These are phyloP conservation scores for human (Homo sapiens) DNA, from an alignment of 2,113 vertebrate genomes.

Conservation along the genomic window GRCh38 chr3:66686001-66686500, in stretches of 20 bases:
- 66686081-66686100: neutral
- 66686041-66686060: slow-evolving; percentile 9
- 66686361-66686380: neutral
- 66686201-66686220: neutral
- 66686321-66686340: neutral
- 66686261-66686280: neutral
- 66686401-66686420: neutral
- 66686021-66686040: neutral
- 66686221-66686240: neutral
- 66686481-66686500: neutral
- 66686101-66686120: neutral
- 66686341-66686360: neutral
- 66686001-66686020: neutral
- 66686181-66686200: no score
- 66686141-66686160: neutral
- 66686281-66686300: neutral
- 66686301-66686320: neutral
- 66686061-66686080: no score
- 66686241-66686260: neutral
- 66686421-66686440: neutral
- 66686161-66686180: no score
- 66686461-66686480: neutral
- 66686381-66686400: neutral
- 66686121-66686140: neutral
- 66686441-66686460: neutral